Evolutionary conservation across 1,140 invertebrate species (phyloP), one percentile per base, ranked within the genome.

Genomic region (Cydia amplana): DNA sequence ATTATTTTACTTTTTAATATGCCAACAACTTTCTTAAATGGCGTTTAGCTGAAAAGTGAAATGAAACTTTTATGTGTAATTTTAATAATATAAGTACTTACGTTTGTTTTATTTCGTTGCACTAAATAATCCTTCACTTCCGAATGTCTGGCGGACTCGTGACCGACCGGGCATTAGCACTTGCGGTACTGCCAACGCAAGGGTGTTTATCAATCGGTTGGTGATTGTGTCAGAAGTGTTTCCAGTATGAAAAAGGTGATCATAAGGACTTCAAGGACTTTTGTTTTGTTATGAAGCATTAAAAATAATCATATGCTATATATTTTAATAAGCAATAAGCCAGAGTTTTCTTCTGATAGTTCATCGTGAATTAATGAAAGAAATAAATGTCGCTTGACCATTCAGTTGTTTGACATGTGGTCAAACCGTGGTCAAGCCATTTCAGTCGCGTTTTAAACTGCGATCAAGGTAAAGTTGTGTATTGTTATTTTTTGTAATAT

Each of bases 131-230:
- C 80, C 79, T 79, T 84, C 80, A 85, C 82, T 84, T 76, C 84
- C 78, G 79, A 80, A 85, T 83, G 63, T 72, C 73, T 77, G 79
- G 77, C 80, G 77, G 85, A 88, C 86, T 90, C 87, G 88, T 90
- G 88, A 88, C 87, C 82, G 74, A 83, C 80, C 87, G 85, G 85
- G 84, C 86, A 88, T 87, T 87, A 87, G 76, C 87, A 90, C 85
- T 84, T 74, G 74, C 86, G 88, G 80, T 86, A 81, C 82, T 82
- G 78, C 86, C 89, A 91, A 89, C 82, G 77, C 86, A 77, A 84
- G 82, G 64, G 25, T 43, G 65, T 70, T 77, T 70, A 75, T 74
- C 80, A 76, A 77, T 82, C 75, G 77, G 43, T 72, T 85, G 78
- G 80, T 73, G 20, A 25, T 40, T 70, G 65, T 40, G 40, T 73